phyloP scores from a whole-genome alignment of 2,113 vertebrate species.

The Hippocampus mohnikei region DNA sequence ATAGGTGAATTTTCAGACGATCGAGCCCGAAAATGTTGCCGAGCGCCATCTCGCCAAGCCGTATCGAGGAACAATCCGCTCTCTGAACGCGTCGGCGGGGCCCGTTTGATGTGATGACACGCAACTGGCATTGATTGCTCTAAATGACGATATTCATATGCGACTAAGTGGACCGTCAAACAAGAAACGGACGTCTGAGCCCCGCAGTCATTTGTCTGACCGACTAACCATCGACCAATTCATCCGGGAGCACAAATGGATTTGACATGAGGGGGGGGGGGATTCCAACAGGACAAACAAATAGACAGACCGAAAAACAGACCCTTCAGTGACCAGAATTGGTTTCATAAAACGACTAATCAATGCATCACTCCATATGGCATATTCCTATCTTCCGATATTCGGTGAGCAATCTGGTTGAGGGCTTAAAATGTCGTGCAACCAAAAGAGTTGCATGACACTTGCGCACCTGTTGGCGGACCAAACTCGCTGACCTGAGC shows the following conservation, averaged over 20 bases:
- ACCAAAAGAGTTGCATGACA: slow-evolving; percentile 33
- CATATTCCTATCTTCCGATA: not conserved
- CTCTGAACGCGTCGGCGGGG: too few species aligned
- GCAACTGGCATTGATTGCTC: slow-evolving; percentile 16
- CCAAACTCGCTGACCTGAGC: slow-evolving; percentile 17
- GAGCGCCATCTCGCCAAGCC: not conserved
- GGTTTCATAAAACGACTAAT: not conserved
- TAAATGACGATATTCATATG: slow-evolving; percentile 16
- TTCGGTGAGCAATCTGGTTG: not conserved
- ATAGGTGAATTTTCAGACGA: too few species aligned
- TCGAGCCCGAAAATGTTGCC: not conserved
- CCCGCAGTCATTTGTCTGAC: not conserved
- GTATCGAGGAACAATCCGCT: not conserved
- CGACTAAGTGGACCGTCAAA: slow-evolving; percentile 10
- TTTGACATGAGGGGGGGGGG: not conserved
- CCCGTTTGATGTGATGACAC: too few species aligned
- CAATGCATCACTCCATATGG: not conserved
- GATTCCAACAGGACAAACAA: not conserved
- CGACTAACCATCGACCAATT: not conserved
- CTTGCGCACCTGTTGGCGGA: slow-evolving; percentile 34
- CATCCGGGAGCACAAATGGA: slow-evolving; percentile 4
- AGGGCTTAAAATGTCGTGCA: slow-evolving; percentile 15
- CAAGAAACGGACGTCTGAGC: slow-evolving; percentile 4
- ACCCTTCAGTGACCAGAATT: not conserved
- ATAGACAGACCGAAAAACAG: too few species aligned